Percentiles rank a stretch among this genome's conserved stretches.
Evolutionary conservation across 1,140 invertebrate genomes (phyloP).

Genomic region (Bombus impatiens): DNA sequence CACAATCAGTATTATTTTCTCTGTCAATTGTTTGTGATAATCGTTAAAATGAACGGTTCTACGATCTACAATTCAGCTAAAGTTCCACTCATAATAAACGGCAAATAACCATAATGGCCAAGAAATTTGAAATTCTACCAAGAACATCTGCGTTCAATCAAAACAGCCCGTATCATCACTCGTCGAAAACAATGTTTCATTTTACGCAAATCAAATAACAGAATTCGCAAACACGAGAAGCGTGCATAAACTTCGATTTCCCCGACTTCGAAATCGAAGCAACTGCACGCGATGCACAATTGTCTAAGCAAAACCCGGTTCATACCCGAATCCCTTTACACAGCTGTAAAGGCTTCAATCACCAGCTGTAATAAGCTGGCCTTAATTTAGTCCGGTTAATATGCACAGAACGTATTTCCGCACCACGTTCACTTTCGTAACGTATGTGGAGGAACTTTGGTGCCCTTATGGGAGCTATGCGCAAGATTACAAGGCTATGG

Average conservation of each 20-base stretch:
- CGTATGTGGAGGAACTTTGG: slow-evolving; percentile 36
- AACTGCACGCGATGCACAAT: neutral
- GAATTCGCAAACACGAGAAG: neutral
- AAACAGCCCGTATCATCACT: neutral
- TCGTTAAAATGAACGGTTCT: too few species aligned
- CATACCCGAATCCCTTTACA: neutral
- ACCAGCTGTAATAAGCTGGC: slow-evolving; percentile 20
- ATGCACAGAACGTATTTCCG: slow-evolving; percentile 14
- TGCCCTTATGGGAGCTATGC: slow-evolving; percentile 40
- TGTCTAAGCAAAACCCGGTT: neutral
- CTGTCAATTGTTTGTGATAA: too few species aligned
- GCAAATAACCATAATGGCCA: neutral
- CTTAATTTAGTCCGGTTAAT: slow-evolving; percentile 32
- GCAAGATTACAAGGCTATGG: slow-evolving; percentile 44
- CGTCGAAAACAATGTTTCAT: neutral
- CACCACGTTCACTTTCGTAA: slow-evolving; percentile 26
- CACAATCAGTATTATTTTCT: too few species aligned
- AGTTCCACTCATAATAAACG: neutral
- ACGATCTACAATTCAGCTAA: neutral
- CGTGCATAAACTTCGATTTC: neutral
- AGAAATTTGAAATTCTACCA: neutral
- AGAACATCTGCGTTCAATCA: neutral
- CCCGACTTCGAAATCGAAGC: neutral
- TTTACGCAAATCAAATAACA: neutral
- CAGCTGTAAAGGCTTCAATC: slow-evolving; percentile 21